These are phyloP conservation scores for Caradrina kadenii DNA, from an alignment of 2,888 invertebrate species.

Conservation along the genomic window DNA sequence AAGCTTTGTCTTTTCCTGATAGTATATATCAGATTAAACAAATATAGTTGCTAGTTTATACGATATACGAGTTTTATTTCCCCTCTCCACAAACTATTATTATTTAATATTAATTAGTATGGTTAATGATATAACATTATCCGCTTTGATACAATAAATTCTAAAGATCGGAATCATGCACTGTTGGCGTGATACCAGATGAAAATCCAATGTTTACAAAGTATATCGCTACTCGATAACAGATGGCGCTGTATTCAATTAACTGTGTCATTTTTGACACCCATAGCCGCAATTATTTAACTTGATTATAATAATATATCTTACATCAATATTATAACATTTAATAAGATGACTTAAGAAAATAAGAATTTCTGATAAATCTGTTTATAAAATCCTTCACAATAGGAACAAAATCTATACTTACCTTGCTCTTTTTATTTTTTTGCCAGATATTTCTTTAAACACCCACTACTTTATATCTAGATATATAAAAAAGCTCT, in stretches of 20 bases:
- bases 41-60: slow-evolving; percentile 71
- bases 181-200: slow-evolving; percentile 15
- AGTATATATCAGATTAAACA: slow-evolving; percentile 92
- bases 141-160: slow-evolving; percentile 29
- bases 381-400: background rate
- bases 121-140: slow-evolving; percentile 10
- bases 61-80: slow-evolving; percentile 77
- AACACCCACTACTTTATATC: background rate
- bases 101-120: slow-evolving; percentile 9
- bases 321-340: background rate
- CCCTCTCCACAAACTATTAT: slow-evolving; percentile 11
- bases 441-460: background rate
- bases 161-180: slow-evolving; percentile 16
- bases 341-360: background rate
- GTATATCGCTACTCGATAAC: slow-evolving; percentile 66
- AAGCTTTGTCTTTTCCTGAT: slow-evolving; percentile 91
- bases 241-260: slow-evolving; percentile 73
- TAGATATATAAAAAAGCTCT: background rate
- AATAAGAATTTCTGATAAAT: background rate
- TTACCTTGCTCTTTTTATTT: slow-evolving; percentile 1
- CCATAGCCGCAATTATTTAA: background rate
- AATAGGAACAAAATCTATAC: slow-evolving; percentile 16
- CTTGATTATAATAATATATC: background rate
- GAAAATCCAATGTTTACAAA: slow-evolving; percentile 1
- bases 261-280: background rate